Evolutionary conservation across 2,797 vertebrate genomes (phyloP), one percentile per base, ranked within the genome.

Genomic region (Urosaurus nigricauda): DNA sequence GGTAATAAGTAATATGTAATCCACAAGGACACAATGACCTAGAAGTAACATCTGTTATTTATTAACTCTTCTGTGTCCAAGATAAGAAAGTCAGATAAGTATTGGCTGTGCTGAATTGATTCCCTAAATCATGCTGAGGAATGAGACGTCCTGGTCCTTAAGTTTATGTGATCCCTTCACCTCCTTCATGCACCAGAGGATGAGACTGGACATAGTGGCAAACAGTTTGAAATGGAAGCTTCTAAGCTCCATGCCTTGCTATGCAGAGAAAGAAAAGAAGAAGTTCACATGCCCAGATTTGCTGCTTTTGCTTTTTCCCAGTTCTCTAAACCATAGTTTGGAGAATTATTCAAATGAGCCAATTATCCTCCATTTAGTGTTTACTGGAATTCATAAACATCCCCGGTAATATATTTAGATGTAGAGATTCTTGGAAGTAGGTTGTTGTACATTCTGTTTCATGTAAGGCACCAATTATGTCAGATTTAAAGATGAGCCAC

Each of bases 381-480:
- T 78, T 79, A 47, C 32, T 79, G 78, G 43, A 32, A 79, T 79
- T 56, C 11, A 40, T 75, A 43, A 75, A 43, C 37, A 43, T 40
- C 19, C 32, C 21, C 35, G 51, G 51, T 35, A 53, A 19, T 79
- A 19, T 32, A 21, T 56, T 53, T 56, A 56, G 79, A 37, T 58
- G 53, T 81, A 81, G 4, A 71, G 29, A 29, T 84, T 81, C 65
- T 87, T 92, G 19, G 17, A 74, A 79, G 26, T 43, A 51, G 78
- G 78, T 17, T 77, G 26, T 19, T 35, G 87, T 43, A 86, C 29
- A 87, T 5, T 0, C 0, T 73, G 37, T 87, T 88, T 90, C 16
- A 79, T 89, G 86, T 80, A 84, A 70, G 87, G 3, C 0, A 81
- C 4, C 84, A 5, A 0, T 73, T 75, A 68, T 90, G 21, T 83